Conservation (phyloP, 2,888 invertebrate genomes). For the Latrodectus hesperus region DNA sequence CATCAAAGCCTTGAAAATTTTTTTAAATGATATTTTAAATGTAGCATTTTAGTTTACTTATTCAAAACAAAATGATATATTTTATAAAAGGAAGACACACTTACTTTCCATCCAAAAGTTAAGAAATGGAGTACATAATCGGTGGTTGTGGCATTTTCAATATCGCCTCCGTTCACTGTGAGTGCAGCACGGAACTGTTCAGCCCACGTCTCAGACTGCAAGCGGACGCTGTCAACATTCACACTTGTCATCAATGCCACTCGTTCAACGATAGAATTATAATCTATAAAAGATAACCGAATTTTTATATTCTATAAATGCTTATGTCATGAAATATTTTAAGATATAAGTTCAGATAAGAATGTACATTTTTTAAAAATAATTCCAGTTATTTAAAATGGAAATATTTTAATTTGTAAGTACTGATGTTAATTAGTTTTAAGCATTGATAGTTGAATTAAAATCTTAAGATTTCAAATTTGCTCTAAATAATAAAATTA, state of each 20-base stretch:
- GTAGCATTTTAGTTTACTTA: not conserved
- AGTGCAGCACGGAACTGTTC: conserved; percentile 65
- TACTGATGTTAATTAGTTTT: too few species aligned
- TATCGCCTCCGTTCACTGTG: conserved; percentile 77
- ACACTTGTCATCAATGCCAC: conserved; percentile 78
- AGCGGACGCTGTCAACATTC: conserved; percentile 77
- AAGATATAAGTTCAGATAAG: too few species aligned
- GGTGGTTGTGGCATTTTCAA: conserved; percentile 77
- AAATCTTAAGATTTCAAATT: too few species aligned
- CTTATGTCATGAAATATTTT: too few species aligned
- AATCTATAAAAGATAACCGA: conserved; percentile 75
- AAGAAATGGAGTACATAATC: conserved; percentile 79
- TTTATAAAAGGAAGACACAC: not conserved
- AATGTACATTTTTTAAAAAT: too few species aligned
- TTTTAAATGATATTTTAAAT: too few species aligned
- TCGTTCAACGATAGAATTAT: conserved; percentile 78
- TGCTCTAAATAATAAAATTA: too few species aligned
- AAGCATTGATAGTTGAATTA: too few species aligned
- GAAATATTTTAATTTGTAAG: too few species aligned
- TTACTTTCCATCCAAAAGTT: conserved; percentile 79
- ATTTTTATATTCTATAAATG: not conserved
- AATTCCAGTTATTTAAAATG: too few species aligned
- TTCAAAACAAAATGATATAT: not conserved
- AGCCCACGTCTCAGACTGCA: conserved; percentile 72
- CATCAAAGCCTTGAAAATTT: too few species aligned